Percentiles rank a stretch among this genome's conserved stretches.
phyloP scores from a whole-genome alignment of 2,888 invertebrate genomes.

The Lasioglossum marginatum region DNA sequence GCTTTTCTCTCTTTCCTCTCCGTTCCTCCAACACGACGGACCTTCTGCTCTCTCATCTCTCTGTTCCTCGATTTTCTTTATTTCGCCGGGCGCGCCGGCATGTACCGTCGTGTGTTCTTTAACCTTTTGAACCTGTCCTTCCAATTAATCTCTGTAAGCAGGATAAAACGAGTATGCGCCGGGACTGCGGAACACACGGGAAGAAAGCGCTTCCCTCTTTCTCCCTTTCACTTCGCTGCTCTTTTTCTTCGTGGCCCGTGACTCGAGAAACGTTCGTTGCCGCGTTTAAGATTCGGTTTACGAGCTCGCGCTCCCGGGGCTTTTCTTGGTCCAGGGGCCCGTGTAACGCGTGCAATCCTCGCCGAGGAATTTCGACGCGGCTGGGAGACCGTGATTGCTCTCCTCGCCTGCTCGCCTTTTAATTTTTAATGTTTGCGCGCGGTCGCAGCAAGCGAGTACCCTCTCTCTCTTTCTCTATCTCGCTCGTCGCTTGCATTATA shows the following conservation, averaged over 20 bases:
- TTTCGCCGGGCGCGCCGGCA: slow-evolving; percentile 11
- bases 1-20: slow-evolving; percentile 31
- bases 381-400: slow-evolving; percentile 15
- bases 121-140: slow-evolving; percentile 47
- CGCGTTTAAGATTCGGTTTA: slow-evolving; percentile 30
- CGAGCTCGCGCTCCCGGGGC: not conserved
- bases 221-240: not conserved
- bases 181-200: not conserved
- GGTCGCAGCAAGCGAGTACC: not conserved
- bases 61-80: slow-evolving; percentile 30
- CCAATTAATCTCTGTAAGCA: slow-evolving; percentile 52
- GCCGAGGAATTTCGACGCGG: not conserved
- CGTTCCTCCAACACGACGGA: not conserved
- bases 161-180: slow-evolving; percentile 17
- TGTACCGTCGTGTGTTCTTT: slow-evolving; percentile 27
- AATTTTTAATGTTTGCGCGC: not conserved
- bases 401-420: not conserved
- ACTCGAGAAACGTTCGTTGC: slow-evolving; percentile 8
- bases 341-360: slow-evolving; percentile 1
- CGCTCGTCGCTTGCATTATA: not conserved
- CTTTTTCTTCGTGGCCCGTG: not conserved
- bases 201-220: not conserved
- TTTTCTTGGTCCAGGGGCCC: slow-evolving; percentile 8
- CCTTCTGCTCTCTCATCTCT: slow-evolving; percentile 4
- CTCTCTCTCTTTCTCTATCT: not conserved